Evolutionary conservation across 2,113 vertebrate species (phyloP).

Genomic region (Ailuropoda melanoleuca): DNA sequence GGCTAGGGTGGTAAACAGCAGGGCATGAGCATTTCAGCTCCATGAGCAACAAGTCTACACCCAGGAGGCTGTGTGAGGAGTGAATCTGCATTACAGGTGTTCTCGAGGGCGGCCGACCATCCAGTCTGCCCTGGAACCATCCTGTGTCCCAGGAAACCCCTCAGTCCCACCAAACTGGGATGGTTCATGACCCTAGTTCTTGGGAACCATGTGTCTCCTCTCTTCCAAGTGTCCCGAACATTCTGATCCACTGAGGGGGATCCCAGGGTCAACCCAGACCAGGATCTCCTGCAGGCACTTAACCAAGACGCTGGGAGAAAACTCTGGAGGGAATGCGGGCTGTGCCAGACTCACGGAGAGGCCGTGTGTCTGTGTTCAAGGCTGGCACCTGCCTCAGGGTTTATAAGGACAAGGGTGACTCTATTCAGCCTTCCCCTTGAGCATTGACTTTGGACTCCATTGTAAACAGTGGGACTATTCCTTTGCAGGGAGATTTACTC

Average conservation of each 20-base stretch:
- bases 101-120: not conserved
- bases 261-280: not conserved
- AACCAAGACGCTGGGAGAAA: not conserved
- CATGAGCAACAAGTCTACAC: no score
- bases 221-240: not conserved
- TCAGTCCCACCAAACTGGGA: not conserved
- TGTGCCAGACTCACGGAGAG: accelerated
- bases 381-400: not conserved
- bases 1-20: no score
- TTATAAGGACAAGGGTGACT: not conserved
- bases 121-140: not conserved
- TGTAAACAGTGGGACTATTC: not conserved
- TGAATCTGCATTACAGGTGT: not conserved
- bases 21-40: not conserved
- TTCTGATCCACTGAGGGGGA: not conserved
- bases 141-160: not conserved
- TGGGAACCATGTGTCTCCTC: not conserved
- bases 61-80: not conserved
- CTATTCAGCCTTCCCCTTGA: not conserved
- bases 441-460: not conserved
- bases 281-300: not conserved
- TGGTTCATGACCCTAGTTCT: no score
- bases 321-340: not conserved
- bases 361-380: not conserved
- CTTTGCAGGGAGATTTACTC: not conserved